Evolutionary conservation across 2,113 vertebrate genomes (phyloP).

Genomic region (Tachysurus fulvidraco): DNA sequence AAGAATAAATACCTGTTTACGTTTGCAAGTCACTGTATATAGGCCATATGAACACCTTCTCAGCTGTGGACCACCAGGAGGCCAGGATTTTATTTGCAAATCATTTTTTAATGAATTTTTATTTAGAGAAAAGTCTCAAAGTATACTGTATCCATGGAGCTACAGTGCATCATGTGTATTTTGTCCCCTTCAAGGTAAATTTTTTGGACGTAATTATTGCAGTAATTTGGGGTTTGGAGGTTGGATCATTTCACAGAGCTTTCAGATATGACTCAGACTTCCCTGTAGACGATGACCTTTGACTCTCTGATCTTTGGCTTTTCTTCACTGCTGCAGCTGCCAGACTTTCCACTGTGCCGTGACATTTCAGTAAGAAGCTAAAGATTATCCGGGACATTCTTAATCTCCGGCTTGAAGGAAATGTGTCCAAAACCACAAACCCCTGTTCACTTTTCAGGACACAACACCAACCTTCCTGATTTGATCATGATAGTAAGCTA

Average conservation of each 20-base stretch:
- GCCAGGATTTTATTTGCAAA: not conserved
- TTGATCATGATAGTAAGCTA: too few species aligned
- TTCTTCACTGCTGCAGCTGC: not conserved
- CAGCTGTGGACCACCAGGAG: too few species aligned
- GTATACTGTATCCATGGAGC: not conserved
- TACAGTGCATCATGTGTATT: not conserved
- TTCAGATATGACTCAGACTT: not conserved
- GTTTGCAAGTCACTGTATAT: too few species aligned
- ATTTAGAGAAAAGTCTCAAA: not conserved
- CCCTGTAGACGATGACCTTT: not conserved
- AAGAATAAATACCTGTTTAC: too few species aligned
- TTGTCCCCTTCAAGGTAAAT: not conserved
- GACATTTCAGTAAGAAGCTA: not conserved
- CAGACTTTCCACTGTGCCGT: not conserved
- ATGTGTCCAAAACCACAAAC: not conserved
- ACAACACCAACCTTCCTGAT: not conserved
- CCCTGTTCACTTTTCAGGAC: not conserved
- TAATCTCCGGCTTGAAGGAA: not conserved
- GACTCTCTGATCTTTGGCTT: not conserved
- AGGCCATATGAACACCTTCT: too few species aligned
- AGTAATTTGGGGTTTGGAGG: not conserved
- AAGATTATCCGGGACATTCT: not conserved
- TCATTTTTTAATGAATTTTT: too few species aligned
- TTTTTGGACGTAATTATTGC: not conserved
- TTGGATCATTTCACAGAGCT: not conserved